Conservation (phyloP, 1,140 invertebrate species). For the Leptinotarsa defecta region DNA sequence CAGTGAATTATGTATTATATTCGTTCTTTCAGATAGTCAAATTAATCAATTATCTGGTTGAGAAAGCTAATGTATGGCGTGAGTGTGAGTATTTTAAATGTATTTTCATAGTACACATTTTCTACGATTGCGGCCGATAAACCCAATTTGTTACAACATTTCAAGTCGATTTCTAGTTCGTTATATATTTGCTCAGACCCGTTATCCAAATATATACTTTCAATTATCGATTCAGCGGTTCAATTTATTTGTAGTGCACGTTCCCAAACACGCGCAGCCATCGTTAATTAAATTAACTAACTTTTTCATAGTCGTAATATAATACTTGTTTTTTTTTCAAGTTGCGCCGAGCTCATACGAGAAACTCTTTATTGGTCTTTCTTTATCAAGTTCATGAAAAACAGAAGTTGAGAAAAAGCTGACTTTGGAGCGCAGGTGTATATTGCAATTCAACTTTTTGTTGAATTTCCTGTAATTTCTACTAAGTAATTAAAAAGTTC, state of each 20-base stretch:
- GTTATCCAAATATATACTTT: slow-evolving; percentile 36
- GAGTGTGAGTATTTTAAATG: no score
- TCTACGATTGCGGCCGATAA: no score
- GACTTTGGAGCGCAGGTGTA: no score
- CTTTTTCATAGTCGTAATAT: slow-evolving; percentile 25
- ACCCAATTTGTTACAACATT: no score
- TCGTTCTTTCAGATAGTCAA: no score
- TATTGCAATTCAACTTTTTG: no score
- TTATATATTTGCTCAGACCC: slow-evolving; percentile 15
- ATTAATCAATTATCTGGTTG: no score
- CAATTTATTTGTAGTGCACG: slow-evolving; percentile 26
- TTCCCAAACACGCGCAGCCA: slow-evolving; percentile 19
- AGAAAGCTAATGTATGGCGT: no score
- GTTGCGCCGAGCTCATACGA: neutral
- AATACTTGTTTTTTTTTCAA: slow-evolving; percentile 23
- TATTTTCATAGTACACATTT: no score
- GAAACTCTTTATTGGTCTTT: neutral
- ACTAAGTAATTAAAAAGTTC: no score
- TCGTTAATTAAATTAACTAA: slow-evolving; percentile 30
- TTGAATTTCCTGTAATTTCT: no score
- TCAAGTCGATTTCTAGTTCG: neutral
- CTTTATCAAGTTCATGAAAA: slow-evolving; percentile 9
- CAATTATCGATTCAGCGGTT: slow-evolving; percentile 26
- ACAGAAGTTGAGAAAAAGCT: neutral
- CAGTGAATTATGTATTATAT: no score